These are phyloP conservation scores for Microchirus variegatus DNA, from an alignment of 2,797 vertebrate species.

Conservation along the genomic window DNA sequence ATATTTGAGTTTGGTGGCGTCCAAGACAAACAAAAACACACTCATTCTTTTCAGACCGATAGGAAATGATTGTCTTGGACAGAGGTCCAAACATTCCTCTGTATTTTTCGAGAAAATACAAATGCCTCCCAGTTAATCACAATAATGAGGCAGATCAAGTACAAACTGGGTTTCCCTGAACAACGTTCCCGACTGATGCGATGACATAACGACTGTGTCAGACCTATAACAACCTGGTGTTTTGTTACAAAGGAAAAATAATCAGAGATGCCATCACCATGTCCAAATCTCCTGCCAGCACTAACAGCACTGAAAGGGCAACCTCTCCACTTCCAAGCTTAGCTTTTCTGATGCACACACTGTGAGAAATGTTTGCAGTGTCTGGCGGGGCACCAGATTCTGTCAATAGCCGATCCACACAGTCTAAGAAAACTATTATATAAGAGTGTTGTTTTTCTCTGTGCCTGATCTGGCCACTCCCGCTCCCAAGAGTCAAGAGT, in stretches of 20 bases:
- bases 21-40: neutral
- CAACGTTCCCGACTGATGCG: slow-evolving; percentile 33
- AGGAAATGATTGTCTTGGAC: slow-evolving; percentile 36
- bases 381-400: slow-evolving; percentile 29
- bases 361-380: slow-evolving; percentile 36
- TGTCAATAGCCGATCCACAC: slow-evolving; percentile 17
- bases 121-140: slow-evolving; percentile 42
- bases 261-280: slow-evolving; percentile 35
- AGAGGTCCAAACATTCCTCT: slow-evolving; percentile 39
- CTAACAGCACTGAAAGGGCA: slow-evolving; percentile 33
- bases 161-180: slow-evolving; percentile 40
- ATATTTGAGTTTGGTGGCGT: neutral
- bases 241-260: slow-evolving; percentile 24
- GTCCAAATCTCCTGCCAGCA: slow-evolving; percentile 33
- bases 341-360: slow-evolving; percentile 39
- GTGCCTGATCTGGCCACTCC: slow-evolving; percentile 6
- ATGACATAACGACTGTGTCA: slow-evolving; percentile 54
- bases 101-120: slow-evolving; percentile 51
- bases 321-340: slow-evolving; percentile 25
- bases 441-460: slow-evolving; percentile 22
- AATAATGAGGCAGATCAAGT: slow-evolving; percentile 48
- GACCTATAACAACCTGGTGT: slow-evolving; percentile 24
- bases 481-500: slow-evolving; percentile 15
- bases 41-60: slow-evolving; percentile 8
- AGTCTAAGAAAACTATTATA: slow-evolving; percentile 22